Base-by-base conservation (phyloP, 2,888 invertebrate species). In the Yponomeuta malinellus region DNA sequence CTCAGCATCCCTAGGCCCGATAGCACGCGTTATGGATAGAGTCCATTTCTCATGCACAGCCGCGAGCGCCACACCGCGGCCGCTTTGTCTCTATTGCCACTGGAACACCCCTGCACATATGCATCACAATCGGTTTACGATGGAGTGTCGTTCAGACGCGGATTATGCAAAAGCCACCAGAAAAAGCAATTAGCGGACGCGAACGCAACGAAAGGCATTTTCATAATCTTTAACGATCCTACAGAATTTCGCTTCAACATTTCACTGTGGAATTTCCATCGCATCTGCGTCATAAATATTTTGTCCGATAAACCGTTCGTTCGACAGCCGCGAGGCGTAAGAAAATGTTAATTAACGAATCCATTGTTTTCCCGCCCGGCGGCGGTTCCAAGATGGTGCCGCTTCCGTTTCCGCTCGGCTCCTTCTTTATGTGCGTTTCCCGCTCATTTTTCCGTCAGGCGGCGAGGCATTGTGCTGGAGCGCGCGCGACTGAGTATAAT, bases 291-390 rank as follows among this genome's bases (percentile, higher is more conserved):
- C 89, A 89, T 91, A 91, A 91, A 91, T 90, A 92, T 90, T 92
- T 92, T 88, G 92, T 90, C 92, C 92, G 93, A 92, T 92, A 92
- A 91, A 91, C 89, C 90, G 89, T 92, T 89, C 87, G 90, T 91
- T 91, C 92, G 92, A 91, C 91, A 90, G 92, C 90, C 92, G 89
- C 90, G 90, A 91, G 90, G 93, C 92, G 92, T 93, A 94, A 95
- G 95, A 94, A 94, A 95, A 94, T 95, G 94, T 95, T 95, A 95
- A 95, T 95, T 95, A 95, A 95, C 94, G 94, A 94, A 93, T 92
- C 94, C 93, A 95, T 95, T 95, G 95, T 95, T 95, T 94, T 92
- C 89, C 90, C 92, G 93, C 93, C 92, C 93, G 93, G 90, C 93
- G 93, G 92, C 90, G 77, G 76, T 78, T 87, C 90, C 93, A 92